Conservation (phyloP, 2,113 vertebrate species). For the Donacobius atricapilla region DNA sequence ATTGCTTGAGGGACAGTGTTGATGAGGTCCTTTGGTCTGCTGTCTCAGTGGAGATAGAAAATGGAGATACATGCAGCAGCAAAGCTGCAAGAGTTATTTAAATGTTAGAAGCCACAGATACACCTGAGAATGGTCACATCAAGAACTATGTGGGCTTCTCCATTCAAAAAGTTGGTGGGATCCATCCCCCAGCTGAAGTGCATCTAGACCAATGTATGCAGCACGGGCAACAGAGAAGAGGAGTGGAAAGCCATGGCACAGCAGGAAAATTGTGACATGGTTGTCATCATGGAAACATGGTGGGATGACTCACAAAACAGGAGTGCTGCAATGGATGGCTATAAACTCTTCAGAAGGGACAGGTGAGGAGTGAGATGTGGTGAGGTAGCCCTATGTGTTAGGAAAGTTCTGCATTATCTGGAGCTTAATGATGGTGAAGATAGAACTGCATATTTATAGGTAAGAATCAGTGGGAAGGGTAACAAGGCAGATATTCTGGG, state of each 20-base stretch:
- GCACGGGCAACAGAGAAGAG: background rate
- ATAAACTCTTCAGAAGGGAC: background rate
- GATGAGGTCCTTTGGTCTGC: background rate
- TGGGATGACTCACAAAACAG: background rate
- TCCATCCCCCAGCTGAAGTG: background rate
- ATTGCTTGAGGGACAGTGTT: background rate
- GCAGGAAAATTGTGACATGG: background rate
- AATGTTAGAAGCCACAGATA: background rate
- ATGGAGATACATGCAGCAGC: background rate
- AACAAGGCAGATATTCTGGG: background rate
- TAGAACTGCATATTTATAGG: background rate
- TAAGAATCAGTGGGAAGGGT: background rate
- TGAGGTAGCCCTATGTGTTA: background rate
- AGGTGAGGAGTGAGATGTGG: rapidly evolving
- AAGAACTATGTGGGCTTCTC: background rate
- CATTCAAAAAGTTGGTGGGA: background rate
- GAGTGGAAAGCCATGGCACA: background rate
- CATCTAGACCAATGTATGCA: rapidly evolving
- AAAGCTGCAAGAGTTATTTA: background rate
- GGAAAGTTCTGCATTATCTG: background rate
- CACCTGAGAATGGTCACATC: background rate
- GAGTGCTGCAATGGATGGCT: background rate
- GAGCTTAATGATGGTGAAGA: background rate
- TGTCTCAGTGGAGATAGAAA: too few species aligned
- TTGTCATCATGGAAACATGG: background rate